A percentile compares a stretch with the other conserved stretches of the same genome.
phyloP scores from a whole-genome alignment of 2,888 invertebrate species.

The Entomobrya multifasciata region DNA sequence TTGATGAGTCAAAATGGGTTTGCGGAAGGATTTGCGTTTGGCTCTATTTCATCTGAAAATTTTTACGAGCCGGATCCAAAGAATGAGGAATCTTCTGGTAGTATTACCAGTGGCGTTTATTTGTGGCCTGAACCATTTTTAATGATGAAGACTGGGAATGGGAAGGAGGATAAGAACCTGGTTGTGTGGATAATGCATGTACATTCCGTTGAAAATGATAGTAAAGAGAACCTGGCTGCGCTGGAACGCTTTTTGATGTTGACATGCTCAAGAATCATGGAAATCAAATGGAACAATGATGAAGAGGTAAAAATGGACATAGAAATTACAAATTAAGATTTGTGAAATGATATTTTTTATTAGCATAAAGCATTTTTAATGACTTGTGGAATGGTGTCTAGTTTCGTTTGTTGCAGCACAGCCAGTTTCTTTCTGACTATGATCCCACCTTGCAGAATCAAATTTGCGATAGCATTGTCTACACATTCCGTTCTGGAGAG shows the following conservation, averaged over 20 bases:
- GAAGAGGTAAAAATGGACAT: background rate
- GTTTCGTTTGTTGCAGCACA: conserved; percentile 7
- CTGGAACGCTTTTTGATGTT: conserved; percentile 25
- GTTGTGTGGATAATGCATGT: conserved; percentile 42
- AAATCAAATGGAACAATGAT: conserved; percentile 25
- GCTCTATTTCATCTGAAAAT: background rate
- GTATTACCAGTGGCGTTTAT: conserved; percentile 10
- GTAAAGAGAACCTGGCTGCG: background rate
- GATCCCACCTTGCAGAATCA: background rate
- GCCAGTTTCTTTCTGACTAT: background rate
- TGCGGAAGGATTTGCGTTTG: conserved; percentile 9
- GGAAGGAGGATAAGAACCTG: background rate
- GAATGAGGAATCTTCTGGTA: no score
- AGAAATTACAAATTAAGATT: background rate
- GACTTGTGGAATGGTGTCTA: no score
- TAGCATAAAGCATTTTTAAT: no score
- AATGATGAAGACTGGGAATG: background rate
- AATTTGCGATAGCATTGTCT: conserved; percentile 35
- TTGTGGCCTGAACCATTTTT: conserved; percentile 50
- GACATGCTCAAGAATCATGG: conserved; percentile 40
- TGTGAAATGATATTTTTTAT: background rate
- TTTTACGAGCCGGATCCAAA: background rate
- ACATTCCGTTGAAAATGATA: background rate
- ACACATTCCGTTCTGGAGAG: background rate
- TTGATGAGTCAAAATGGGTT: background rate